phyloP scores from a whole-genome alignment of 2,888 invertebrate genomes.

The Eilema griseolum region DNA sequence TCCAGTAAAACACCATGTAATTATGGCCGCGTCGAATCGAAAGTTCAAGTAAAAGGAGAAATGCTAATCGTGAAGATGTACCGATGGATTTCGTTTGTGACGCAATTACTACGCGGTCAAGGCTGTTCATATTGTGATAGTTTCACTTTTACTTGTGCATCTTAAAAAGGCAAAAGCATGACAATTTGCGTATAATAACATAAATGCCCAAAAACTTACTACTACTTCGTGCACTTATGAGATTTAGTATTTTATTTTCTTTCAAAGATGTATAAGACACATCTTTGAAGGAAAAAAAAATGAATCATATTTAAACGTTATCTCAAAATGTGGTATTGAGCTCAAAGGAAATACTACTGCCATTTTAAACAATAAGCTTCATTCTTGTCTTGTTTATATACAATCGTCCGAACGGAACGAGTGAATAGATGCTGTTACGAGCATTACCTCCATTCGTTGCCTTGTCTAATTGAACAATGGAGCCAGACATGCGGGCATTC shows the following conservation, averaged over 20 bases:
- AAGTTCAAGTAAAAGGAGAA: conserved; percentile 79
- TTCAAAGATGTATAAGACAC: too few relatives aligned
- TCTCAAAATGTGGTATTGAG: background rate
- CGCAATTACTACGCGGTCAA: conserved; percentile 63
- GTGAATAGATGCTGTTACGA: conserved; percentile 52
- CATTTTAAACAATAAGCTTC: conserved; percentile 19
- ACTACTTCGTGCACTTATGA: background rate
- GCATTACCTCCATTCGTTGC: conserved; percentile 52
- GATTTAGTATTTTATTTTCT: too few relatives aligned
- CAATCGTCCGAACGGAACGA: conserved; percentile 48
- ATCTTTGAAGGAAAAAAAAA: background rate
- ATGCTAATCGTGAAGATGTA: conserved; percentile 66
- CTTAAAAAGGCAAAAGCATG: conserved; percentile 9
- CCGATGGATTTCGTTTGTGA: conserved; percentile 65
- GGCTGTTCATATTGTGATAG: conserved; percentile 57
- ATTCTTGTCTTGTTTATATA: conserved; percentile 36
- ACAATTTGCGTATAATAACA: background rate
- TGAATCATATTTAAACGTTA: background rate
- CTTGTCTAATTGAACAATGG: conserved; percentile 67
- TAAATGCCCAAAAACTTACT: background rate
- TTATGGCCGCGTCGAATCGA: conserved; percentile 60
- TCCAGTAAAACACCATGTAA: conserved; percentile 53
- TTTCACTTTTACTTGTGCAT: conserved; percentile 64
- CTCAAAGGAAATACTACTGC: conserved; percentile 25
- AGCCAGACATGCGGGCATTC: conserved; percentile 58